Conservation (phyloP, 2,113 vertebrate genomes). For the Ceyx cyanopectus region DNA sequence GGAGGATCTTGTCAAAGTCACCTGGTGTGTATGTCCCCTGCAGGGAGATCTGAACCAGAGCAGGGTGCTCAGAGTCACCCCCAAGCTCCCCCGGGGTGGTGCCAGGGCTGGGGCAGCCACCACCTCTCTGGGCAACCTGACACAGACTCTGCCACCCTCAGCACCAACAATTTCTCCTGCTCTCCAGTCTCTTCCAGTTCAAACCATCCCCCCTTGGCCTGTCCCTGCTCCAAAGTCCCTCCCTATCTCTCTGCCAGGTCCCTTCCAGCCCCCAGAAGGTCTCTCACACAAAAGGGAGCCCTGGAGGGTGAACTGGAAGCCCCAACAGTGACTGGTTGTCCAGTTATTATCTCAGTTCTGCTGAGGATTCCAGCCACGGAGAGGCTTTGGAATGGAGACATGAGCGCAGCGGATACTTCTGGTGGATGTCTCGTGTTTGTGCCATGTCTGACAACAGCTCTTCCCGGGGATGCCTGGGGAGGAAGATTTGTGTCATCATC, state of each 20-base stretch:
- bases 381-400: background rate
- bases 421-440: background rate
- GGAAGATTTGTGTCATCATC: background rate
- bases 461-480: background rate
- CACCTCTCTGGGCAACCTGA: background rate
- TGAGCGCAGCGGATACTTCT: accelerated
- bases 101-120: too few species aligned
- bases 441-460: background rate
- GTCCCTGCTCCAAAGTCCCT: too few species aligned
- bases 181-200: too few species aligned
- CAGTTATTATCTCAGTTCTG: background rate
- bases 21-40: too few species aligned
- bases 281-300: background rate
- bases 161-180: too few species aligned
- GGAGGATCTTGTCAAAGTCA: too few species aligned
- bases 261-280: background rate
- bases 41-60: background rate
- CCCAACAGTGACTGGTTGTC: background rate
- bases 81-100: too few species aligned
- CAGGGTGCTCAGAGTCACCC: background rate
- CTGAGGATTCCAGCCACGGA: background rate
- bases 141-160: background rate
- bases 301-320: background rate
- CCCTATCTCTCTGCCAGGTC: too few species aligned
- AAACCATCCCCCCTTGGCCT: too few species aligned